phyloP scores from a whole-genome alignment of 1,140 invertebrate species.

The Drosophila santomea region DNA sequence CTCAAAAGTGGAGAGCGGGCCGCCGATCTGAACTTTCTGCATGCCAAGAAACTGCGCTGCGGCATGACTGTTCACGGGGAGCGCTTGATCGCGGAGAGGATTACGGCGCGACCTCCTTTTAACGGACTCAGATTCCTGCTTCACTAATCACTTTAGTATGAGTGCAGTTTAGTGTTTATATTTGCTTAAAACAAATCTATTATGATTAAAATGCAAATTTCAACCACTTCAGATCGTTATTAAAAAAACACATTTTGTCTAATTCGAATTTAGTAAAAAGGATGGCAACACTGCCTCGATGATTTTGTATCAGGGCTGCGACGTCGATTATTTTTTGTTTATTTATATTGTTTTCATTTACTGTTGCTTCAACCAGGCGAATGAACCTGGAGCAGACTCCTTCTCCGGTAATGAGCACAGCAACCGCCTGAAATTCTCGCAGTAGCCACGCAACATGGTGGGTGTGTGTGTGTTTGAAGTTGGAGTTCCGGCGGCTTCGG shows the following conservation, averaged over 20 bases:
- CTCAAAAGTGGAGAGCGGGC: slow-evolving; percentile 25
- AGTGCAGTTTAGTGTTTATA: not conserved
- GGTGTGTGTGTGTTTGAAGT: not conserved
- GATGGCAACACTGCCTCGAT: slow-evolving; percentile 30
- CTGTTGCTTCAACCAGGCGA: slow-evolving; percentile 2
- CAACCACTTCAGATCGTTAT: not conserved
- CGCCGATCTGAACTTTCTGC: slow-evolving; percentile 64
- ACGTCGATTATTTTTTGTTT: slow-evolving; percentile 35
- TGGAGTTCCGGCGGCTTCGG: not conserved
- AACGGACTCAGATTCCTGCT: slow-evolving; percentile 74
- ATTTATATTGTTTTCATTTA: slow-evolving; percentile 29
- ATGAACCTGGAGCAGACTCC: not conserved
- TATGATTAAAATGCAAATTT: too few relatives aligned
- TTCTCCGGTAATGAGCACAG: slow-evolving; percentile 4
- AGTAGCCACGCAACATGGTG: slow-evolving; percentile 29
- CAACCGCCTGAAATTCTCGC: not conserved
- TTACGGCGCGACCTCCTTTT: slow-evolving; percentile 72
- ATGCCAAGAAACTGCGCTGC: slow-evolving; percentile 73
- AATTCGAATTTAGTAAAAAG: not conserved
- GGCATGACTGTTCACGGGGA: slow-evolving; percentile 76
- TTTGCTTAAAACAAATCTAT: not conserved
- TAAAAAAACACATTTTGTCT: not conserved
- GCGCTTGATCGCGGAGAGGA: slow-evolving; percentile 59
- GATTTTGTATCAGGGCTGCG: not conserved
- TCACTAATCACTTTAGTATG: slow-evolving; percentile 28